phyloP scores from a whole-genome alignment of 2,888 invertebrate genomes.

The Parnassius mnemosyne region DNA sequence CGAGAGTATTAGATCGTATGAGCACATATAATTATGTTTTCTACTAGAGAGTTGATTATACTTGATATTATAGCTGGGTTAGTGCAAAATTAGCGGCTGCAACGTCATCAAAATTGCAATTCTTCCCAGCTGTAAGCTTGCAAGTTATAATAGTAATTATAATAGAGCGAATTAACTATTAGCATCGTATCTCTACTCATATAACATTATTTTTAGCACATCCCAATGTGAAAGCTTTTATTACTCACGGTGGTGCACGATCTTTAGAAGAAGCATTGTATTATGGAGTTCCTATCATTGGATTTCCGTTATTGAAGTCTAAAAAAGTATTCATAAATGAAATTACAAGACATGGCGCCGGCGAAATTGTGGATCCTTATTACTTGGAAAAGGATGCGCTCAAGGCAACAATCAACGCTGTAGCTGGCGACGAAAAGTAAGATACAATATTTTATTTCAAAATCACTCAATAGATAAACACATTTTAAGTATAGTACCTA shows the following conservation, averaged over 20 bases:
- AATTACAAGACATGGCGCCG: conserved; percentile 59
- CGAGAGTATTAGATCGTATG: too few species aligned
- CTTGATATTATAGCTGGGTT: too few species aligned
- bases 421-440: conserved; percentile 56
- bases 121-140: too few species aligned
- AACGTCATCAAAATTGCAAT: too few species aligned
- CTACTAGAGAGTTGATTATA: too few species aligned
- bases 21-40: too few species aligned
- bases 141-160: too few species aligned
- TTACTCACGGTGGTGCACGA: conserved; percentile 67
- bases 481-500: too few species aligned
- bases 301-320: conserved; percentile 59
- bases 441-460: conserved; percentile 26
- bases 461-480: too few species aligned
- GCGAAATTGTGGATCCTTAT: conserved; percentile 62
- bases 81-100: too few species aligned
- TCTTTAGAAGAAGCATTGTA: conserved; percentile 73
- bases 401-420: conserved; percentile 48
- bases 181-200: too few species aligned
- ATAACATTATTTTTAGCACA: conserved; percentile 51
- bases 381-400: conserved; percentile 57
- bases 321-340: conserved; percentile 62
- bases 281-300: conserved; percentile 66
- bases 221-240: conserved; percentile 66
- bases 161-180: too few species aligned